These are phyloP conservation scores for Pituophis catenifer DNA, from an alignment of 2,113 vertebrate genomes.

Conservation along the genomic window DNA sequence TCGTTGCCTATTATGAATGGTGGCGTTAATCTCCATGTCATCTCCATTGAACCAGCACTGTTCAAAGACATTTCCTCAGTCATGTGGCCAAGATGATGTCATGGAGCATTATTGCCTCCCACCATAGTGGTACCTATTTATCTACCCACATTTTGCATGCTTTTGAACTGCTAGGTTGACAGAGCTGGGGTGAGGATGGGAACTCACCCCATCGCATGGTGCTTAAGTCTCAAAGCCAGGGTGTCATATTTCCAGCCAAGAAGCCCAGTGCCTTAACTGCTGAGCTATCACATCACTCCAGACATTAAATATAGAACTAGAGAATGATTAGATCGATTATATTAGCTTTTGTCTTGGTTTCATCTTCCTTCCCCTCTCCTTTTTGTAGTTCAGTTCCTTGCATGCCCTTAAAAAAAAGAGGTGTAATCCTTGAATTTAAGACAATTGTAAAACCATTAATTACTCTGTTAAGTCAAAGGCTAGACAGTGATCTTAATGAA, in stretches of 20 bases:
- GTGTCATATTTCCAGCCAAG: neutral
- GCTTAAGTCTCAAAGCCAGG: neutral
- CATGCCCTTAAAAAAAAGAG: neutral
- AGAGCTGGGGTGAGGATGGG: neutral
- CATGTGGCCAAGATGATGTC: neutral
- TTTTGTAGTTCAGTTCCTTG: neutral
- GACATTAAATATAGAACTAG: neutral
- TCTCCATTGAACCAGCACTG: neutral
- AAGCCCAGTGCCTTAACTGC: neutral
- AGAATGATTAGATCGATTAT: neutral
- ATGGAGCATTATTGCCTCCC: neutral
- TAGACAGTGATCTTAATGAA: neutral
- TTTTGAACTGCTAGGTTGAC: neutral
- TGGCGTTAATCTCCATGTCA: no score
- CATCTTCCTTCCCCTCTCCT: neutral
- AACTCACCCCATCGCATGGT: neutral
- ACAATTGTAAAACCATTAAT: neutral
- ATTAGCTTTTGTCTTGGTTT: neutral
- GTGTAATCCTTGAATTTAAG: neutral
- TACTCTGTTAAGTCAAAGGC: neutral
- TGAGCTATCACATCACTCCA: neutral
- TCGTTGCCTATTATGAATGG: neutral
- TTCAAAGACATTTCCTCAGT: no score
- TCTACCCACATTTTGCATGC: neutral
- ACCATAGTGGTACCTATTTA: neutral